phyloP scores from a whole-genome alignment of 2,113 vertebrate species.

The Pachypanchax playfairii region DNA sequence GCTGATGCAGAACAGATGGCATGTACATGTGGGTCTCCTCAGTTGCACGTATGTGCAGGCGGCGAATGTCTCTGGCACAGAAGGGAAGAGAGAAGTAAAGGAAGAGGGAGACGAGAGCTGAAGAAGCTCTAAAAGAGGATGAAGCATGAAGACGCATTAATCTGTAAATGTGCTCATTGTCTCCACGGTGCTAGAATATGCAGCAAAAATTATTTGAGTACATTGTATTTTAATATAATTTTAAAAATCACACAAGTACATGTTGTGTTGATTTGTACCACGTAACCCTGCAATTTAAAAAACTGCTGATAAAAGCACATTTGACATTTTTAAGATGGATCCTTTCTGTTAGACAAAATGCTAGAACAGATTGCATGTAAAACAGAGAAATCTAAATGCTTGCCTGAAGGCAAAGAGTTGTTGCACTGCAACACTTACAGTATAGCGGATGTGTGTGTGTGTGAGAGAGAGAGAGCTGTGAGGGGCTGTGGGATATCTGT shows the following conservation, averaged over 20 bases:
- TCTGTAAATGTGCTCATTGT: constrained; percentile 8
- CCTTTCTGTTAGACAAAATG: constrained; percentile 36
- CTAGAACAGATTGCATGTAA: constrained; percentile 48
- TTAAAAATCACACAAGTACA: not conserved
- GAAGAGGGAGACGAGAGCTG: not conserved
- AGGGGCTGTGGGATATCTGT: constrained; percentile 60
- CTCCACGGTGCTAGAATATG: constrained; percentile 34
- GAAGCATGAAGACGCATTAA: not conserved
- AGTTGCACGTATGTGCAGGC: constrained; percentile 60
- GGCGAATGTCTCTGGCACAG: constrained; percentile 49
- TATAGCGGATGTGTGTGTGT: constrained; percentile 24
- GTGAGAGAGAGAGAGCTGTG: constrained; percentile 27
- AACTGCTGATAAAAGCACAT: constrained; percentile 8
- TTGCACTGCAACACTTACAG: constrained; percentile 56
- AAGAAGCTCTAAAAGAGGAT: constrained; percentile 8
- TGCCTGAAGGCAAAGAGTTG: constrained; percentile 61
- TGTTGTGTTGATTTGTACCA: constrained; percentile 9
- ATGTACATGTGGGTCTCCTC: constrained; percentile 66
- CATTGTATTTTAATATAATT: constrained; percentile 10
- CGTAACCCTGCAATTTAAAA: constrained; percentile 24
- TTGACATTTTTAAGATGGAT: constrained; percentile 45
- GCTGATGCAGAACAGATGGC: constrained; percentile 83
- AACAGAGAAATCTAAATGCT: constrained; percentile 48
- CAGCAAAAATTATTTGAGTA: constrained; percentile 11
- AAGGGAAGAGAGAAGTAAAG: constrained; percentile 14